Base-by-base conservation (phyloP, 2,113 vertebrate species). In the Lampris megalopsis region DNA sequence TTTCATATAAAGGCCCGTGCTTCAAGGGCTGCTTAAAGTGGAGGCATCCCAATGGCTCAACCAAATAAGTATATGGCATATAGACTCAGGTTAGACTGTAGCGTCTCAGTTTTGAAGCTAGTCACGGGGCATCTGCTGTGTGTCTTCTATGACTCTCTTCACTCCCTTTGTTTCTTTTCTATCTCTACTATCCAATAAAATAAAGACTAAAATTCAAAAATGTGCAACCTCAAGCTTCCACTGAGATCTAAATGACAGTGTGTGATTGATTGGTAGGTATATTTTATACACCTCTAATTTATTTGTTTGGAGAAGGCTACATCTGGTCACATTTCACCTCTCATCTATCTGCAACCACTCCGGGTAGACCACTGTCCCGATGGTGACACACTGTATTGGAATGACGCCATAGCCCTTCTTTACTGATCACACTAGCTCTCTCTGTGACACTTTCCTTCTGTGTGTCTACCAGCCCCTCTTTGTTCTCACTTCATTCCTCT, bases 381-480 rank as follows among this genome's bases (percentile, higher is more conserved):
- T 24, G 2, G 9, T 8, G 58, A 40, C 58, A 59, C 57, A 61
- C 4, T 42, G 40, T 40, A 41, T 9, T 41, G 38, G 64, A 37
- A 49, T 2, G 5, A 60, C 59, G 59, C 40, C 24, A 65, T 73
- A 35, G 42, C 38, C 56, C 56, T 35, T 69, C 50, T 77, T 13
- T 13, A 43, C 58, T 60, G 50, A 68, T 75, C 59, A 65, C 68
- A 47, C 6, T n/a, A 48, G 61, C 54, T 54, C 60, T 63, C 60
- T 64, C 49, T 1, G 67, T 69, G 67, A 69, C 56, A 3, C 61
- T 68, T 69, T 56, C 48, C 43, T 57, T 45, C 36, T 40, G 57
- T 63, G 64, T 4, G 9, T 74, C 68, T 67, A 5, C 63, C 35
- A 8, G 41, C 66, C 54, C 81, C 70, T 3, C 66, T 81, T 43